phyloP scores from a whole-genome alignment of 2,797 vertebrate genomes.

The Eremophila alpestris region DNA sequence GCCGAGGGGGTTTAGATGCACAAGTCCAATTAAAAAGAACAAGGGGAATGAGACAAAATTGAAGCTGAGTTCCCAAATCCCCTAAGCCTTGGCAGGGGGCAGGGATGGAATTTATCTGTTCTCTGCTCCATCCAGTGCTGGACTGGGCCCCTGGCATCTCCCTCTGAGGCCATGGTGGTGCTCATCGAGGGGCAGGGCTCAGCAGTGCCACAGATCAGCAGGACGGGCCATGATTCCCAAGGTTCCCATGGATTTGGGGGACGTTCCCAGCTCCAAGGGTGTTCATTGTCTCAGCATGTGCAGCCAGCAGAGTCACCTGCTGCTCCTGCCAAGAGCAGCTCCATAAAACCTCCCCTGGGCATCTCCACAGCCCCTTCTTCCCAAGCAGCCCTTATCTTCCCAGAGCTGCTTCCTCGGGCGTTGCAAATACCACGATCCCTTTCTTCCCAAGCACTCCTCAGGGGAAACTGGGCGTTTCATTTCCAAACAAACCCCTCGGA shows the following conservation, averaged over 20 bases:
- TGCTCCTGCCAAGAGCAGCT: background rate
- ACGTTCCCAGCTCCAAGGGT: accelerated
- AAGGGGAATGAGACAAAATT: background rate
- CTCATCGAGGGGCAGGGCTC: accelerated
- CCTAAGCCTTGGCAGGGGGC: background rate
- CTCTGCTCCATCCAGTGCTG: accelerated
- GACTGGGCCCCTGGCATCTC: background rate
- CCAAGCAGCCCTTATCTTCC: conserved; percentile 11
- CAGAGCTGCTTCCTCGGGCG: background rate
- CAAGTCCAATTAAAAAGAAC: background rate
- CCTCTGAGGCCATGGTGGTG: accelerated
- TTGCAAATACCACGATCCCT: background rate
- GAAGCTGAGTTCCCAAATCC: background rate
- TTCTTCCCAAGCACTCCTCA: background rate
- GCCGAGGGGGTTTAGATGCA: conserved; percentile 8
- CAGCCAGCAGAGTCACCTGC: background rate
- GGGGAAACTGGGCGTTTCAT: conserved; percentile 15
- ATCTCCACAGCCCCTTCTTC: background rate
- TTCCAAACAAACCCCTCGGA: conserved; percentile 11
- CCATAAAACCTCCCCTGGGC: accelerated
- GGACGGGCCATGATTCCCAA: accelerated
- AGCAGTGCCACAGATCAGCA: accelerated
- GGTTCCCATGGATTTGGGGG: accelerated
- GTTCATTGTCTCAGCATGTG: background rate
- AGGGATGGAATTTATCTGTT: accelerated